A percentile compares a stretch with the other conserved stretches of the same genome.
Conservation (phyloP, 2,113 vertebrate genomes). For the Rhinogobius similis region DNA sequence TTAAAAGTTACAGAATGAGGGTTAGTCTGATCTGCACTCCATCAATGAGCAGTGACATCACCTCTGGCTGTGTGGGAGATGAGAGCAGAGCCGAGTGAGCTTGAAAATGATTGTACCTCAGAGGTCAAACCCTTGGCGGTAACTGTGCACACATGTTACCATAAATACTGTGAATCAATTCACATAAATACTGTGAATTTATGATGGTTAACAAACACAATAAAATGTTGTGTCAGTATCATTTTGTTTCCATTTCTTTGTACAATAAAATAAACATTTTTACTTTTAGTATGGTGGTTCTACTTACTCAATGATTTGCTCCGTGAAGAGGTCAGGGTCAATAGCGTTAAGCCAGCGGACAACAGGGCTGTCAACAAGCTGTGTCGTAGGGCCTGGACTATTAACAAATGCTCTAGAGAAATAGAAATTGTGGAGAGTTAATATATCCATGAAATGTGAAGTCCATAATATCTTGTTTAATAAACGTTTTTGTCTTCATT, state of each 20-base stretch:
- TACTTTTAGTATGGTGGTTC: conserved; percentile 34
- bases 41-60: conserved; percentile 69
- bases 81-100: conserved; percentile 37
- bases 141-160: conserved; percentile 51
- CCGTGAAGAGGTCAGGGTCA: conserved; percentile 73
- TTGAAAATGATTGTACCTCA: conserved; percentile 43
- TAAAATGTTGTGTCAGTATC: conserved; percentile 17
- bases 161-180: conserved; percentile 10
- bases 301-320: conserved; percentile 66
- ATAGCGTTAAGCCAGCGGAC: conserved; percentile 83
- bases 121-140: conserved; percentile 44
- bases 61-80: conserved; percentile 56
- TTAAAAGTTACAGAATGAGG: conserved; percentile 36
- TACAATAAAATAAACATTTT: conserved; percentile 35
- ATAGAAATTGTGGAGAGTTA: background rate
- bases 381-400: conserved; percentile 47
- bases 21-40: conserved; percentile 73
- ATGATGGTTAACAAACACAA: conserved; percentile 32
- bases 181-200: conserved; percentile 21
- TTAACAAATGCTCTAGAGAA: conserved; percentile 79
- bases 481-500: background rate
- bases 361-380: conserved; percentile 44
- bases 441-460: background rate
- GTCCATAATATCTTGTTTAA: background rate
- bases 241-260: conserved; percentile 31